phyloP scores from a whole-genome alignment of 2,888 invertebrate species.

The Callinectes sapidus region DNA sequence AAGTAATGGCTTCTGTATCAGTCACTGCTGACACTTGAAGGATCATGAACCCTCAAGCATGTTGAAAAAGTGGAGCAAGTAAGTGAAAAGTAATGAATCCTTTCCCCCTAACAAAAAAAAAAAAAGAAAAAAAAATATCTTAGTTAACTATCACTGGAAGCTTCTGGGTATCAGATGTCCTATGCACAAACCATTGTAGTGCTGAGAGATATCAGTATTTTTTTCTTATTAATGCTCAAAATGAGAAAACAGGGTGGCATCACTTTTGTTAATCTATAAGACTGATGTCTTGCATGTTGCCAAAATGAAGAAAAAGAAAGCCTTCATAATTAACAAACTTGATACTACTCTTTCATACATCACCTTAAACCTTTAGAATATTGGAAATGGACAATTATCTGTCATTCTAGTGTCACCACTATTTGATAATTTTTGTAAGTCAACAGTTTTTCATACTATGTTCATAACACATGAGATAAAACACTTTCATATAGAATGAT shows the following conservation, averaged over 20 bases:
- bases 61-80: not conserved
- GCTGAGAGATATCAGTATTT: slow-evolving; percentile 2
- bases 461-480: slow-evolving; percentile 35
- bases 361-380: not conserved
- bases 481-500: slow-evolving; percentile 6
- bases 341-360: not conserved
- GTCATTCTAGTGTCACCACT: slow-evolving; percentile 76
- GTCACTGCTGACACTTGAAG: too few species aligned
- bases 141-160: not conserved
- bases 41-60: too few species aligned
- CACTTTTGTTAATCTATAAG: not conserved
- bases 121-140: not conserved
- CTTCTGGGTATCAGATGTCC: slow-evolving; percentile 6
- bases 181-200: slow-evolving; percentile 9
- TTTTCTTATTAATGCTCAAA: not conserved
- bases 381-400: not conserved
- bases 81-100: not conserved
- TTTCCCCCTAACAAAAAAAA: not conserved
- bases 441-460: slow-evolving; percentile 27
- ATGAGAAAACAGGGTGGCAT: not conserved
- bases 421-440: slow-evolving; percentile 75
- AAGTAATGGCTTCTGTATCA: too few species aligned
- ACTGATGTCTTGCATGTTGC: not conserved
- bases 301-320: not conserved
- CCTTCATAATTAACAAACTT: not conserved